A percentile compares a stretch with the other conserved stretches of the same genome.
phyloP scores from a whole-genome alignment of 2,797 vertebrate species.

The Phylloscopus collybita region DNA sequence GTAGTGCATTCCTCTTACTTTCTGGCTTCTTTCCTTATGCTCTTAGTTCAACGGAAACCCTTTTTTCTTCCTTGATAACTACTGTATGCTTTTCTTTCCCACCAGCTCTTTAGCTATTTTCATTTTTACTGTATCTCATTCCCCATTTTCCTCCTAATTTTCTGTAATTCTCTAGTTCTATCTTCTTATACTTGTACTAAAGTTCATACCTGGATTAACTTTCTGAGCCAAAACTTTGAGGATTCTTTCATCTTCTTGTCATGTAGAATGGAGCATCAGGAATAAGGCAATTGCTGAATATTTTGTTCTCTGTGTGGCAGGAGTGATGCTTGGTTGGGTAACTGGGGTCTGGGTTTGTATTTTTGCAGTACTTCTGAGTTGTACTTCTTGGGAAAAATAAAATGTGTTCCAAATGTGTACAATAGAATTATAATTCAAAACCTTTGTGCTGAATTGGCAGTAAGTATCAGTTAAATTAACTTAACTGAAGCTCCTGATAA shows the following conservation, averaged over 20 bases:
- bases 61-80: not conserved
- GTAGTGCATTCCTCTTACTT: not conserved
- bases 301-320: not conserved
- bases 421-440: constrained; percentile 7
- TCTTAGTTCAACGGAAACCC: not conserved
- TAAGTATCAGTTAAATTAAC: constrained; percentile 23
- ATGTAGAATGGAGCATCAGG: not conserved
- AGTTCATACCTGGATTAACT: not conserved
- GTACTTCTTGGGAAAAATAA: not conserved
- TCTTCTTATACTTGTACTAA: not conserved
- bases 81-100: not conserved
- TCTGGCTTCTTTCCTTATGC: not conserved
- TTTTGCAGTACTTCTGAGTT: not conserved
- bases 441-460: constrained; percentile 7
- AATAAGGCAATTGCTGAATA: not conserved
- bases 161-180: not conserved
- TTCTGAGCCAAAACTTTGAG: not conserved
- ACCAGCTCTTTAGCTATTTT: not conserved
- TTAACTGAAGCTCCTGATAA: not conserved
- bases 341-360: not conserved
- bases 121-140: not conserved
- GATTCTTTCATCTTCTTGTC: not conserved
- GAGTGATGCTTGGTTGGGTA: not conserved
- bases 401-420: not conserved
- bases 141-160: not conserved